phyloP scores from a whole-genome alignment of 2,888 invertebrate genomes.

The Phasia obesa region DNA sequence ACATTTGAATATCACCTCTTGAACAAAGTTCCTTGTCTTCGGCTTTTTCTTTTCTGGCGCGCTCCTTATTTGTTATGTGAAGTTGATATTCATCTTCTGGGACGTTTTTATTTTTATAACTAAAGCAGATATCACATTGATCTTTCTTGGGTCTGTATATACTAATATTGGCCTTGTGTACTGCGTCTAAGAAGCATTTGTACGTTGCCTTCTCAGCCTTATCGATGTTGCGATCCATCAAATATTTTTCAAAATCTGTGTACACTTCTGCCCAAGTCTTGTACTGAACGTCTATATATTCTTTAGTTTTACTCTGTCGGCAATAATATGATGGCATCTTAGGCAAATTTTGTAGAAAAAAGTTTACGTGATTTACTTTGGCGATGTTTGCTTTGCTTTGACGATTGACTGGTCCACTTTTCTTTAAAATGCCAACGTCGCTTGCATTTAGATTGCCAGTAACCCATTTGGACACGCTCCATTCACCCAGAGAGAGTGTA shows the following conservation, averaged over 20 bases:
- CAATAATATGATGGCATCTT: slow-evolving; percentile 15
- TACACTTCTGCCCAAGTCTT: slow-evolving; percentile 58
- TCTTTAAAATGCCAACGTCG: slow-evolving; percentile 46
- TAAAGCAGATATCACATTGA: slow-evolving; percentile 61
- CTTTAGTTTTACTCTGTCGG: slow-evolving; percentile 49
- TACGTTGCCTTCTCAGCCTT: slow-evolving; percentile 10
- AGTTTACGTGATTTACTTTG: slow-evolving; percentile 25
- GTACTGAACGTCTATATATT: slow-evolving; percentile 58
- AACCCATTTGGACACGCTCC: slow-evolving; percentile 50
- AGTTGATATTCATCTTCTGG: slow-evolving; percentile 59
- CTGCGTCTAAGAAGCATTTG: slow-evolving; percentile 58
- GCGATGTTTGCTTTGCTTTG: slow-evolving; percentile 48
- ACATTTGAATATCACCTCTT: slow-evolving; percentile 63
- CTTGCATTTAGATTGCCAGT: slow-evolving; percentile 52
- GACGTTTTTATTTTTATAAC: slow-evolving; percentile 54
- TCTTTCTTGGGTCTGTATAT: slow-evolving; percentile 61
- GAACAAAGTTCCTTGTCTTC: slow-evolving; percentile 65
- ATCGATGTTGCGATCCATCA: slow-evolving; percentile 33
- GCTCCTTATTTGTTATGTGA: slow-evolving; percentile 65
- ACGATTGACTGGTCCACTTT: background rate
- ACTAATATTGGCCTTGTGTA: slow-evolving; percentile 63
- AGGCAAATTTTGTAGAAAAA: slow-evolving; percentile 39
- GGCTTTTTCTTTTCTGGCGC: slow-evolving; percentile 64
- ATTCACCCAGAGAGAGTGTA: slow-evolving; percentile 47
- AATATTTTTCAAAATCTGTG: slow-evolving; percentile 54